These are phyloP conservation scores for Cettia cetti DNA, from an alignment of 2,113 vertebrate species.

Conservation along the genomic window DNA sequence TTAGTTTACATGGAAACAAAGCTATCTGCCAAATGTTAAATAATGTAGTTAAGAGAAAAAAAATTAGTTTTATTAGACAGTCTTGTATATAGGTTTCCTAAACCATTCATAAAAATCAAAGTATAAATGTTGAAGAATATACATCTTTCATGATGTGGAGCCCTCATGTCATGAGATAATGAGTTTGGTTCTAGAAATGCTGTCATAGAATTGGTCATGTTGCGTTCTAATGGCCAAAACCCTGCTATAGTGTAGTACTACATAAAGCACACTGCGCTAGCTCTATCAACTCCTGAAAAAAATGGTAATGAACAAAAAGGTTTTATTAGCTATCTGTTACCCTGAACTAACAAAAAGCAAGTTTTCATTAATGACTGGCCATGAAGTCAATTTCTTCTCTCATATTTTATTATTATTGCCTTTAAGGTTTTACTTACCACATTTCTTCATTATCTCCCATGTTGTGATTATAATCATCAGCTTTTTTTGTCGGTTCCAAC, in stretches of 20 bases:
- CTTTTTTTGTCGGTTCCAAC: neutral
- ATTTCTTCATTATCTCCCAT: neutral
- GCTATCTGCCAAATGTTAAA: neutral
- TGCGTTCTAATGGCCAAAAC: neutral
- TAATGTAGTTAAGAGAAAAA: neutral
- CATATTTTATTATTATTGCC: neutral
- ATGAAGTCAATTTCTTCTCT: neutral
- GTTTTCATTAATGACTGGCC: neutral
- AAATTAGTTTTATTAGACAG: neutral
- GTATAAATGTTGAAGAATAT: neutral
- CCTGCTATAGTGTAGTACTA: rapidly evolving
- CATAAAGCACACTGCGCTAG: neutral
- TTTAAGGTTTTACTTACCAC: neutral
- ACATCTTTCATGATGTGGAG: neutral
- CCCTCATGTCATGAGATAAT: neutral
- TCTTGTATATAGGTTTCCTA: neutral
- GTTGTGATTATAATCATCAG: neutral
- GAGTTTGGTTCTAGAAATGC: neutral
- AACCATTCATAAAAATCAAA: neutral
- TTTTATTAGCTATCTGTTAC: neutral
- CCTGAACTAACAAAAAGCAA: neutral
- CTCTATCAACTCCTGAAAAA: neutral
- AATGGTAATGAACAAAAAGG: neutral
- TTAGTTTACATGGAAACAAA: neutral
- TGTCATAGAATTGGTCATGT: neutral